Evolutionary conservation across 64 coral and sea anemone genomes (phyloP).

Genomic region (Pachyseris speciosa): DNA sequence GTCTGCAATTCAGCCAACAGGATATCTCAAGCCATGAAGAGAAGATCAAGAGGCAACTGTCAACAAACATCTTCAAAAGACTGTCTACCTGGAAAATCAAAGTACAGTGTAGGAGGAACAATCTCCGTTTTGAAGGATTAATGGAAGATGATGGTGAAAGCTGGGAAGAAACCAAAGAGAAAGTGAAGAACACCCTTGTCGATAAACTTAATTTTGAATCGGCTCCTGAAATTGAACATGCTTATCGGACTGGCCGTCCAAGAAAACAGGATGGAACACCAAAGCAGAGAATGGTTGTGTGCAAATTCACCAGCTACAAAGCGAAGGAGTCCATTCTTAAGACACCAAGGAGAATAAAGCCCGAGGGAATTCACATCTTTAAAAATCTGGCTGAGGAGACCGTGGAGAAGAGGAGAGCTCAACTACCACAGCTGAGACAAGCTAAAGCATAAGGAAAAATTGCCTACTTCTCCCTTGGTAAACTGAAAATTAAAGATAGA

Average conservation of each 20-base stretch:
- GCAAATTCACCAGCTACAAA: slow-evolving; percentile 11
- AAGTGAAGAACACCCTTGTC: neutral
- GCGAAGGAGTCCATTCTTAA: neutral
- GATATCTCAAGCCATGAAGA: neutral
- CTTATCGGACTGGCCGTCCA: neutral
- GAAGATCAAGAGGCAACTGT: neutral
- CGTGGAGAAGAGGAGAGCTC: slow-evolving; percentile 20
- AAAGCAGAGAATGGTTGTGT: neutral
- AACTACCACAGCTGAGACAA: neutral
- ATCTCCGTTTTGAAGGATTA: neutral
- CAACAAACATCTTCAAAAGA: neutral
- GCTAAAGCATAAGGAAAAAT: neutral
- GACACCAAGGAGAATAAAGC: neutral
- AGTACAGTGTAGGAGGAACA: neutral
- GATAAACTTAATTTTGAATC: neutral
- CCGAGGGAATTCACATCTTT: slow-evolving; percentile 18
- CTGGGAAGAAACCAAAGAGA: neutral
- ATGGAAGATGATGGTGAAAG: neutral
- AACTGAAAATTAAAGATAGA: slow-evolving; percentile 32
- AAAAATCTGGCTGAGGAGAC: neutral
- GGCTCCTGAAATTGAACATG: neutral
- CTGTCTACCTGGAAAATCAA: neutral
- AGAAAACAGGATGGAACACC: neutral
- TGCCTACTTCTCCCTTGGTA: slow-evolving; percentile 24
- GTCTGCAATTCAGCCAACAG: neutral